Evolutionary conservation across 2,888 invertebrate species (phyloP).

Genomic region (Sphaerophoria rueppellii): DNA sequence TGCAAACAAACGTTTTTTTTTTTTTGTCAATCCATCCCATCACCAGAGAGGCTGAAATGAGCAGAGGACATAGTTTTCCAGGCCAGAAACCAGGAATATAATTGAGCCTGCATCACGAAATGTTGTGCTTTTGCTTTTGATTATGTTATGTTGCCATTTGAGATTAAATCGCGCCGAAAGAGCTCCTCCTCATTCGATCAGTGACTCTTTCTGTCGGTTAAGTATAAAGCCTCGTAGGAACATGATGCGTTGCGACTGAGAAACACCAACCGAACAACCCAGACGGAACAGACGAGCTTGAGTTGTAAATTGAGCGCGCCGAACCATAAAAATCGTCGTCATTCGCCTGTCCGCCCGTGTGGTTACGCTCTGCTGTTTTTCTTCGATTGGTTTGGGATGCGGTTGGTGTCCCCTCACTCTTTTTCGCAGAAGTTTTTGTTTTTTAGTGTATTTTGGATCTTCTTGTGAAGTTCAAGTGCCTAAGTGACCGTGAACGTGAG

Average conservation of each 20-base stretch:
- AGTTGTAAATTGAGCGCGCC: constrained; percentile 72
- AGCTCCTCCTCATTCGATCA: constrained; percentile 64
- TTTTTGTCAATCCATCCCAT: too few species aligned
- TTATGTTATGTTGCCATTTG: constrained; percentile 47
- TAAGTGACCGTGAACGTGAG: constrained; percentile 59
- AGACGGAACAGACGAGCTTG: constrained; percentile 26
- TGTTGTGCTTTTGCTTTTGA: constrained; percentile 14
- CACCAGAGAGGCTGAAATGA: neutral
- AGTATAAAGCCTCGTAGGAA: neutral
- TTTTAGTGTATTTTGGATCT: neutral
- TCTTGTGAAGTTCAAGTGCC: constrained; percentile 11
- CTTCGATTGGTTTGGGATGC: constrained; percentile 1
- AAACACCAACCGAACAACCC: neutral
- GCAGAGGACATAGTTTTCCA: neutral
- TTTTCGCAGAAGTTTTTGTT: neutral
- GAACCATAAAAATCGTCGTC: constrained; percentile 67
- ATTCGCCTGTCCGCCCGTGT: constrained; percentile 62
- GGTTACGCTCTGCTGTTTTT: constrained; percentile 55
- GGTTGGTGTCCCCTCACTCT: constrained; percentile 31
- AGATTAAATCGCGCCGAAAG: constrained; percentile 55
- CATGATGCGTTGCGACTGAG: too few species aligned
- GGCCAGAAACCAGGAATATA: neutral
- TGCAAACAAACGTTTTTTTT: too few species aligned
- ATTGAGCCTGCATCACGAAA: constrained; percentile 20
- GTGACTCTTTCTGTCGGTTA: constrained; percentile 54